Evolutionary conservation across 2,888 invertebrate species (phyloP).

Genomic region (Trachelus tabidus): DNA sequence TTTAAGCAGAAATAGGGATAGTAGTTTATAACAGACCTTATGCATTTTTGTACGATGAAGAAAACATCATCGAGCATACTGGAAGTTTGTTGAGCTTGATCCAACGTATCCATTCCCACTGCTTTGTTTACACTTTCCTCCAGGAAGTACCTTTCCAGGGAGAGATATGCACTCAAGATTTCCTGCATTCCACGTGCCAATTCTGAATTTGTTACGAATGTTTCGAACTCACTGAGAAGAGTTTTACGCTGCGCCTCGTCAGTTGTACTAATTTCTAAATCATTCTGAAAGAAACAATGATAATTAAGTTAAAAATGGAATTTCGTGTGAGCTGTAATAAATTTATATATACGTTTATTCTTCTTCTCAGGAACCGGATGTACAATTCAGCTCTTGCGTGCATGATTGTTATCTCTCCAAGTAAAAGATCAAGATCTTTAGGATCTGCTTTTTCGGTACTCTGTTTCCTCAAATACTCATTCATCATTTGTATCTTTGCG

Average conservation of each 20-base stretch:
- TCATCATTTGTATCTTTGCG: slow-evolving; percentile 73
- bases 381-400: slow-evolving; percentile 93
- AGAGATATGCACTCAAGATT: slow-evolving; percentile 87
- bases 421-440: slow-evolving; percentile 85
- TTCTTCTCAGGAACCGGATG: slow-evolving; percentile 84
- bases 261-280: slow-evolving; percentile 72
- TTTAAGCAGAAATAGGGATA: background rate
- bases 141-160: slow-evolving; percentile 94
- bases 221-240: slow-evolving; percentile 71
- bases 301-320: slow-evolving; percentile 1
- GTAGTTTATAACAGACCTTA: slow-evolving; percentile 70
- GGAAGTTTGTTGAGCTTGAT: slow-evolving; percentile 81
- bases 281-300: slow-evolving; percentile 65
- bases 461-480: slow-evolving; percentile 69
- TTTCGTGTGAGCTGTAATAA: background rate
- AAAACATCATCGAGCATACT: slow-evolving; percentile 98
- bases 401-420: slow-evolving; percentile 91
- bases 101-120: slow-evolving; percentile 80
- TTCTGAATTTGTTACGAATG: slow-evolving; percentile 77
- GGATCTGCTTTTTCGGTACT: slow-evolving; percentile 76
- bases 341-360: slow-evolving; percentile 73
- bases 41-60: slow-evolving; percentile 95
- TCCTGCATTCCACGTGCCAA: slow-evolving; percentile 84
- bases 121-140: slow-evolving; percentile 95
- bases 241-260: slow-evolving; percentile 68